Conservation (phyloP, 2,888 invertebrate genomes). For the Matsumyia berberina region DNA sequence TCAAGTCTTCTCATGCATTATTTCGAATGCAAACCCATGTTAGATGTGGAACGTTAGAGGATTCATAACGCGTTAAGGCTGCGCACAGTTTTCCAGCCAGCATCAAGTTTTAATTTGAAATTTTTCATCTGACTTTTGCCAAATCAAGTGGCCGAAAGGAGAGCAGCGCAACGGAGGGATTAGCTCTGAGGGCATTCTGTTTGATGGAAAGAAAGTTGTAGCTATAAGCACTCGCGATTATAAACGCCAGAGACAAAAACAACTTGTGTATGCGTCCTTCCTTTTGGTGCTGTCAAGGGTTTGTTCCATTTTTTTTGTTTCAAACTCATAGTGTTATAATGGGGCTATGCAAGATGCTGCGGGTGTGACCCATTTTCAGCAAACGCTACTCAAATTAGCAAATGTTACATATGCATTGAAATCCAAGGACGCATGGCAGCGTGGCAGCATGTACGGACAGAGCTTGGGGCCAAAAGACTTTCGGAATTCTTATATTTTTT, state of each 20-base stretch:
- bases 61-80: slow-evolving; percentile 65
- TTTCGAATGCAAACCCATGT: slow-evolving; percentile 33
- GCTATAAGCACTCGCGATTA: slow-evolving; percentile 54
- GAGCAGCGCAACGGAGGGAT: slow-evolving; percentile 66
- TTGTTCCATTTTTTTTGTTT: slow-evolving; percentile 39
- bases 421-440: slow-evolving; percentile 60
- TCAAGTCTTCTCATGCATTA: slow-evolving; percentile 46
- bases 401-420: slow-evolving; percentile 68
- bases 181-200: slow-evolving; percentile 66
- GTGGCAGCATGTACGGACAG: slow-evolving; percentile 23
- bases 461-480: slow-evolving; percentile 57
- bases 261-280: slow-evolving; percentile 62
- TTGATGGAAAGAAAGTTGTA: slow-evolving; percentile 63
- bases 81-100: slow-evolving; percentile 45
- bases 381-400: slow-evolving; percentile 72
- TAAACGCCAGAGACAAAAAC: slow-evolving; percentile 68
- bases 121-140: slow-evolving; percentile 65
- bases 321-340: slow-evolving; percentile 50
- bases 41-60: slow-evolving; percentile 37
- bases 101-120: slow-evolving; percentile 63
- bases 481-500: slow-evolving; percentile 62
- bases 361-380: slow-evolving; percentile 70
- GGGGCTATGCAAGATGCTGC: slow-evolving; percentile 51
- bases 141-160: slow-evolving; percentile 74
- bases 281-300: slow-evolving; percentile 56